Percentiles rank a stretch among this genome's conserved stretches.
Conservation (phyloP, 2,113 vertebrate species). For the Plecturocebus donacophilus region DNA sequence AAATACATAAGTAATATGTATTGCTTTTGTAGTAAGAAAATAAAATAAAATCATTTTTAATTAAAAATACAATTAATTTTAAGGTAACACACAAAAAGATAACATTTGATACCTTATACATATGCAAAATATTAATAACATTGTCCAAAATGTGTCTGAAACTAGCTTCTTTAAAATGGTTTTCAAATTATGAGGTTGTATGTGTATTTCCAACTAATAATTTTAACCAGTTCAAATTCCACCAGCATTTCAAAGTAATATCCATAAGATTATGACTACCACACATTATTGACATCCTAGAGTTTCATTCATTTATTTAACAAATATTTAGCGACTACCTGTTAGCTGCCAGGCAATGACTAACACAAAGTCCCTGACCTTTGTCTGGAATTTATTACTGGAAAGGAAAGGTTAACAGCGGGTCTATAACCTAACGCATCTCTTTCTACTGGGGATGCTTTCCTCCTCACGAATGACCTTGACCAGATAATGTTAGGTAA, state of each 20-base stretch:
- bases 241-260: slow-evolving; percentile 1
- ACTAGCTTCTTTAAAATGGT: slow-evolving; percentile 22
- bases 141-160: slow-evolving; percentile 20
- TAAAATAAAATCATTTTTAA: slow-evolving; percentile 70
- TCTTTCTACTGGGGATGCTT: not conserved
- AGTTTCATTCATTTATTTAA: not conserved
- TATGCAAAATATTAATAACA: not conserved
- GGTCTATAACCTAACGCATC: not conserved
- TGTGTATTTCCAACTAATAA: not conserved
- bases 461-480: not conserved
- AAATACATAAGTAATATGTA: slow-evolving; percentile 42
- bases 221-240: not conserved
- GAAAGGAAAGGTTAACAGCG: slow-evolving; percentile 8
- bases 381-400: slow-evolving; percentile 16
- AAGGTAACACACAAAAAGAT: slow-evolving; percentile 3
- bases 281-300: not conserved
- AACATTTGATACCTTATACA: not conserved
- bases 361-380: not conserved
- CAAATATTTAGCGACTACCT: not conserved
- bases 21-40: slow-evolving; percentile 66
- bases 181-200: not conserved
- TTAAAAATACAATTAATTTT: slow-evolving; percentile 34
- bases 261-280: not conserved
- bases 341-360: not conserved
- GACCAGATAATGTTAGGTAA: not conserved